phyloP scores from a whole-genome alignment of 2,888 invertebrate species.

The Drosophila mayaguana region DNA sequence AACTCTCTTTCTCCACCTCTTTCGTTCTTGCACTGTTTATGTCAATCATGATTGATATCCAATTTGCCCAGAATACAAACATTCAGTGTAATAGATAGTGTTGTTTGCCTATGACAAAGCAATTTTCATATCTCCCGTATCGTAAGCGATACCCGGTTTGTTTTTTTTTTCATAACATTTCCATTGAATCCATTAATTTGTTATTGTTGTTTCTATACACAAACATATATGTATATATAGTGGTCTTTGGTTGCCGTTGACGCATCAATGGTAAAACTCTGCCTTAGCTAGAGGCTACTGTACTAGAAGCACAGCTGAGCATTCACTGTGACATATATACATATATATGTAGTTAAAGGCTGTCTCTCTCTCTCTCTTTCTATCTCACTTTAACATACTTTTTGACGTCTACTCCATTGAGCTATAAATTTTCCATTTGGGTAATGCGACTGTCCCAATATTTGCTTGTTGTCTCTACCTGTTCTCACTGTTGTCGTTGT shows the following conservation, averaged over 20 bases:
- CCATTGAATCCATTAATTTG: conserved; percentile 28
- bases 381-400: conserved; percentile 4
- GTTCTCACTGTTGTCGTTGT: conserved; percentile 22
- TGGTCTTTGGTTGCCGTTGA: conserved; percentile 43
- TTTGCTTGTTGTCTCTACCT: conserved; percentile 24
- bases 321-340: not conserved
- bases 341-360: not conserved
- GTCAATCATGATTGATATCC: conserved; percentile 34
- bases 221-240: conserved; percentile 1
- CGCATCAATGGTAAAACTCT: conserved; percentile 17
- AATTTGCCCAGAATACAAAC: conserved; percentile 29
- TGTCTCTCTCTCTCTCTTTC: not conserved
- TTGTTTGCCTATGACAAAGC: conserved; percentile 28
- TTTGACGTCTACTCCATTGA: conserved; percentile 19
- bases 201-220: conserved; percentile 22
- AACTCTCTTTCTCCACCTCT: not conserved
- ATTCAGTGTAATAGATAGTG: conserved; percentile 4
- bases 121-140: conserved; percentile 38
- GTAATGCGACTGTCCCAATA: conserved; percentile 17
- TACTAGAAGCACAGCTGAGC: not conserved
- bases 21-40: not conserved
- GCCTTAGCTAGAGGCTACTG: not conserved
- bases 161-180: conserved; percentile 48
- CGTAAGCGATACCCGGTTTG: conserved; percentile 15
- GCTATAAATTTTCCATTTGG: conserved; percentile 47